Evolutionary conservation across 2,888 invertebrate genomes (phyloP).

Genomic region (Julus scandinavius): DNA sequence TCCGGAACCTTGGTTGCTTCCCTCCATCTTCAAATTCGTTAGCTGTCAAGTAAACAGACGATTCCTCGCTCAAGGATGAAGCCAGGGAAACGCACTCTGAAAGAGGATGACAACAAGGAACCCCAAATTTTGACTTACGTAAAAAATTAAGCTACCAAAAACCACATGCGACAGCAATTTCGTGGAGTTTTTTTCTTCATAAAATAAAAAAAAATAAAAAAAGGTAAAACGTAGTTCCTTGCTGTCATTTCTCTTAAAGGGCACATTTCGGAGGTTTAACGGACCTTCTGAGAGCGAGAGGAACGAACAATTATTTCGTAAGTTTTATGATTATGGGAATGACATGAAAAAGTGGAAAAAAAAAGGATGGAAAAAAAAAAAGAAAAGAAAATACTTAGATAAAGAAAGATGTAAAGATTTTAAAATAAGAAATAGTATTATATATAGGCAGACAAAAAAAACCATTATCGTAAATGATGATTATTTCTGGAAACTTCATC

Average conservation of each 20-base stretch:
- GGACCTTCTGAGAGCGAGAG: neutral
- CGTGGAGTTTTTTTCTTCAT: too few species aligned
- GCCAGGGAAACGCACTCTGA: conserved; percentile 57
- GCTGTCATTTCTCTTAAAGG: conserved; percentile 25
- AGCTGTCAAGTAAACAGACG: conserved; percentile 60
- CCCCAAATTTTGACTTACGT: too few species aligned
- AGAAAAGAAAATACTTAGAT: neutral
- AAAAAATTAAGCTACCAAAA: too few species aligned
- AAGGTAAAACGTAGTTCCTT: neutral
- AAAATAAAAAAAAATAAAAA: neutral
- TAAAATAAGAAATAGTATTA: neutral
- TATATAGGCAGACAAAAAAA: neutral
- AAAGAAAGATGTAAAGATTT: neutral
- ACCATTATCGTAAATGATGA: neutral
- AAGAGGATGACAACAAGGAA: conserved; percentile 52
- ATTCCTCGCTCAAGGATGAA: conserved; percentile 60
- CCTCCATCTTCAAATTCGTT: conserved; percentile 60
- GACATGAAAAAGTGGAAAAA: neutral
- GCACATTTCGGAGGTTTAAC: neutral
- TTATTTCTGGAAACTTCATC: neutral
- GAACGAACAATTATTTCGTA: neutral
- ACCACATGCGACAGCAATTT: too few species aligned
- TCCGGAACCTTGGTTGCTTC: conserved; percentile 74
- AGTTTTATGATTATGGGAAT: neutral
- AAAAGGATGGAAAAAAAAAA: neutral